Evolutionary conservation across 2,113 vertebrate species (phyloP).

Genomic region (Ginglymostoma cirratum): DNA sequence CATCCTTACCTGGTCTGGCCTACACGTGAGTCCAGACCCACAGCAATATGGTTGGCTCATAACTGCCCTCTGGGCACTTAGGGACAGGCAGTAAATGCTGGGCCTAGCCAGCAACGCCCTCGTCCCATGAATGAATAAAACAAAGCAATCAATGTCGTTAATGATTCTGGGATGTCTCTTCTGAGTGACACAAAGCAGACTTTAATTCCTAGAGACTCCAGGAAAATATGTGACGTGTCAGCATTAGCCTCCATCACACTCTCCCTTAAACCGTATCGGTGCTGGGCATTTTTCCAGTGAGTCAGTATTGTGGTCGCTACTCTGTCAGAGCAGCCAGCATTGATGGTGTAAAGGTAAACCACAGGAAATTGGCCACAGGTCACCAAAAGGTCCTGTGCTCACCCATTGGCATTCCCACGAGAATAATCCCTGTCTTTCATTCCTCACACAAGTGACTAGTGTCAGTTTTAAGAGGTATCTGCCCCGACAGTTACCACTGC

Average conservation of each 20-base stretch:
- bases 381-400: neutral
- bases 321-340: neutral
- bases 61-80: too few relatives aligned
- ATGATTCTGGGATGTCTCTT: neutral
- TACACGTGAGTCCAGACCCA: too few relatives aligned
- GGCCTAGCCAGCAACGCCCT: too few relatives aligned
- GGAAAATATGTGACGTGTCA: neutral
- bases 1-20: too few relatives aligned
- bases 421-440: constrained; percentile 7
- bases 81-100: too few relatives aligned
- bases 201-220: neutral
- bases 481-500: neutral
- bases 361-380: neutral
- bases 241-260: neutral
- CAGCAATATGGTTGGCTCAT: too few relatives aligned
- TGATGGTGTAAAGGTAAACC: neutral
- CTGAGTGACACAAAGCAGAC: neutral
- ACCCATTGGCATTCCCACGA: neutral
- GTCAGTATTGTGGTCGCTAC: neutral
- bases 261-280: neutral
- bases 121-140: neutral
- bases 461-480: neutral
- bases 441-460: neutral
- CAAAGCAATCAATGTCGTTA: neutral
- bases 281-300: neutral